Evolutionary conservation across 92 coral and sea anemone species (phyloP), one percentile per base, ranked within the genome.

Genomic region (Hydrozoanthus gracilis): DNA sequence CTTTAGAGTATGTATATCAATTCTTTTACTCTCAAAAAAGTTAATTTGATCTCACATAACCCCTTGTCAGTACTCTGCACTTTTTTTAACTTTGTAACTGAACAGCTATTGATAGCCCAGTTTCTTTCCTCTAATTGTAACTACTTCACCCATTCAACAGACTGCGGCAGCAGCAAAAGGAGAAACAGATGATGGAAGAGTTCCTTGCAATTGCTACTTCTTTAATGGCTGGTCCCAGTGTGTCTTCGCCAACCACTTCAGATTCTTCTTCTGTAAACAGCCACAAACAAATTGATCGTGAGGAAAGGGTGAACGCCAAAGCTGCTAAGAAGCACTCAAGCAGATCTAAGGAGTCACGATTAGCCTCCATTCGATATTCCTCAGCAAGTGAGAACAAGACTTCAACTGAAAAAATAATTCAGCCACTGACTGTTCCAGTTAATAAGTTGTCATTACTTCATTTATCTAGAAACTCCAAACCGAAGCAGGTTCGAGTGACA

Each of bases 381-480:
- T 80, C 85, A 47, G 54, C 85, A 48, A 80, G 73, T 46, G 88
- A 86, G 78, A 60, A 90, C 16, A 86, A 87, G 6, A 78, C 73
- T 67, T 47, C 90, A 3, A 78, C 88, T 58, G 88, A 82, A 47
- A 70, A 86, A 49, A 70, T 92, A 56, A 82, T 90, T 61, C 95
- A 93, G 13, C 95, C 95, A 11, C 79, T 95, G 69, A 91, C 98
- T 12, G 98, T 95, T 5, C 96, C 98, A 3, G 94, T 95, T 17
- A 62, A 78, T 51, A 93, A 91, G 71, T 90, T 95, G 6, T 83
- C 93, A 4, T 44, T 95, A 5, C 92, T 88, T 16, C 82, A 83
- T 13, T 84, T 84, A 60, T 77, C 82, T 11, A 86, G 88, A 80
- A 50, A 47, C 47, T 69, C 88, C 6, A 90, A 66, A 67, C 84